Base-by-base conservation (phyloP, 23 tunicate genomes). In the Styela clava region DNA sequence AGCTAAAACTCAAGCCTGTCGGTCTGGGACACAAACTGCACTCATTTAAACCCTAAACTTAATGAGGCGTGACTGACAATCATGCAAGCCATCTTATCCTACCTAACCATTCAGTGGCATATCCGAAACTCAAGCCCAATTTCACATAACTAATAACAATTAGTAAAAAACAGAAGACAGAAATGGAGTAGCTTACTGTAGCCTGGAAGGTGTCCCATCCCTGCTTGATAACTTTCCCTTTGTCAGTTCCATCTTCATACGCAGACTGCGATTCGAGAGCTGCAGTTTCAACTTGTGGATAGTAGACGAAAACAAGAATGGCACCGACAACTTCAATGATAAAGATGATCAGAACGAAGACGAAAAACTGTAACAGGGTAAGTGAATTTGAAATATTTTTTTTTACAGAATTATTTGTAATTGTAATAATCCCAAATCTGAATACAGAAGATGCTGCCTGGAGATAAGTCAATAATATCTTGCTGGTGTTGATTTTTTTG, bases 251-350 rank as follows among this genome's bases (percentile, higher is more conserved):
- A 19, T 32, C 61, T n/a, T 56, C 82, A 69, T 86, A 86, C 12
- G 63, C 16, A 0, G 34, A 24, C 85, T 86, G 86, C 18, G 91
- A 62, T 20, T 86, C 87, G 12, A 82, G 35, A 23, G 88, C 88
- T 2, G 73, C 82, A 34, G 79, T 61, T 74, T 83, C 61, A 3
- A 85, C 87, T 20, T 86, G 61, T 1, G 91, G 88, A 21, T 82
- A 83, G 61, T 74, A 83, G 16, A 86, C 91, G 78, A 86, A 91
- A 16, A 85, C 91, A 22, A 91, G 63, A 63, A 86, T 74, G 25
- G 74, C 91, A 2, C 97, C 97, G 62, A 86, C 91, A 33, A 91
- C 78, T 83, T 91, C 87, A 24, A 91, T 28, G 69, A 86, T 82
- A 74, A 91, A 91, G 62, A 91, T 82, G 69, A 91, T 37, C 33